Conservation (phyloP, 2,888 invertebrate genomes). For the Sminthurides aquaticus region DNA sequence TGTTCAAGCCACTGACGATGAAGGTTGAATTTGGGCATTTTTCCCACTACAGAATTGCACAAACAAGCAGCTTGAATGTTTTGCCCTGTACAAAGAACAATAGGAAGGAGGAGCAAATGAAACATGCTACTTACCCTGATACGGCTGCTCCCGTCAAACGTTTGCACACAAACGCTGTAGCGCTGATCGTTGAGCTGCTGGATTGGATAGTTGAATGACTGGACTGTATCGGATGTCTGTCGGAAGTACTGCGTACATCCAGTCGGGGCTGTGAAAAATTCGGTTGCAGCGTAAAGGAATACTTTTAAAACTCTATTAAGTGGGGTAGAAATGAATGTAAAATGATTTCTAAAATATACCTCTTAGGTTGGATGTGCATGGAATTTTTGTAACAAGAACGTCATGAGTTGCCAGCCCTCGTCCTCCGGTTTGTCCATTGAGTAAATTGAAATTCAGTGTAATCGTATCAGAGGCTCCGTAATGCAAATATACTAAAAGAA, state of each 20-base stretch:
- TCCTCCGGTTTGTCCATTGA: not conserved
- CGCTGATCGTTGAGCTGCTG: slow-evolving; percentile 18
- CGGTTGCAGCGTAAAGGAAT: too few species aligned
- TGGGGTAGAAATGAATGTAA: too few species aligned
- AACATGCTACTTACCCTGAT: slow-evolving; percentile 3
- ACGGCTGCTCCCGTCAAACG: slow-evolving; percentile 9
- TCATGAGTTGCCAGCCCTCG: not conserved
- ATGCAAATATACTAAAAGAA: slow-evolving; percentile 5
- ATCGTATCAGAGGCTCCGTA: slow-evolving; percentile 11
- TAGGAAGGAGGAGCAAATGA: too few species aligned
- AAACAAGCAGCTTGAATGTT: not conserved
- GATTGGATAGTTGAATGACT: slow-evolving; percentile 21
- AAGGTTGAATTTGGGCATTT: slow-evolving; percentile 10
- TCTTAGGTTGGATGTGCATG: not conserved
- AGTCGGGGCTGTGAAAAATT: slow-evolving; percentile 1
- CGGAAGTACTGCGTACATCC: slow-evolving; percentile 19
- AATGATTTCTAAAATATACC: too few species aligned
- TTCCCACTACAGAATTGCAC: slow-evolving; percentile 7
- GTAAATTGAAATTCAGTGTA: not conserved
- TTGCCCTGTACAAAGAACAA: too few species aligned
- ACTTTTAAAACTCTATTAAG: not conserved
- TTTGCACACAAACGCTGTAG: slow-evolving; percentile 17
- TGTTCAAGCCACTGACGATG: not conserved
- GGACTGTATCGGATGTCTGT: not conserved
- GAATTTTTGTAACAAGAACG: slow-evolving; percentile 6